Conservation (phyloP, 2,888 invertebrate genomes). For the Brachylomia viminalis region DNA sequence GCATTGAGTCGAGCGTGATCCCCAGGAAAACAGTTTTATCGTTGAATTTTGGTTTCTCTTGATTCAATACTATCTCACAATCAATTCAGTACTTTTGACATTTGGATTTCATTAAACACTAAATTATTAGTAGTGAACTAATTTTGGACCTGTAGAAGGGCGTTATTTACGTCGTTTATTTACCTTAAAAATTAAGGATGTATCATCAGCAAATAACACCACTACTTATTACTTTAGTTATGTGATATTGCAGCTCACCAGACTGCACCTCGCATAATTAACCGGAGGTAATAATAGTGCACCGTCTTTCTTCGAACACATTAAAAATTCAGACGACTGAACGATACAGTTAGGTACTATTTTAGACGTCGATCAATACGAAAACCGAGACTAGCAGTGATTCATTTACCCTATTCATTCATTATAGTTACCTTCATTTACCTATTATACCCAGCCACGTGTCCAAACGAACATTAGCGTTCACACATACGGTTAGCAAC, state of each 20-base stretch:
- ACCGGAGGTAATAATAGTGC: not conserved
- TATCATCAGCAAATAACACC: not conserved
- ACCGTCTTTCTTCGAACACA: not conserved
- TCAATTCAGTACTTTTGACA: not conserved
- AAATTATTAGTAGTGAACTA: not conserved
- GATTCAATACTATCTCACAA: not conserved
- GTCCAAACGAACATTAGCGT: not conserved
- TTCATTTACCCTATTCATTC: too few relatives aligned
- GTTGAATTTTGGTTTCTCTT: not conserved
- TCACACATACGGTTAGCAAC: not conserved
- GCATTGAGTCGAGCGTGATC: too few relatives aligned
- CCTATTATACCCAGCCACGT: not conserved
- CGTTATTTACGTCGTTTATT: not conserved
- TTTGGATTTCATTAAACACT: not conserved
- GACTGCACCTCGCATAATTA: too few relatives aligned
- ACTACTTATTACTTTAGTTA: not conserved
- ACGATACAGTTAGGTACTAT: not conserved
- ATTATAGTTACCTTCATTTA: not conserved
- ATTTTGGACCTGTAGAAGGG: not conserved
- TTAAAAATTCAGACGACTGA: slow-evolving; percentile 10
- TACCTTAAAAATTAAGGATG: not conserved
- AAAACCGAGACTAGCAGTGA: slow-evolving; percentile 9
- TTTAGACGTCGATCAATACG: slow-evolving; percentile 29
- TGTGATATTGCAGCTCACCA: not conserved
- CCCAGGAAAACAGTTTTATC: not conserved